Evolutionary conservation across 2,888 invertebrate species (phyloP).

Genomic region (Melanostoma mellinum): DNA sequence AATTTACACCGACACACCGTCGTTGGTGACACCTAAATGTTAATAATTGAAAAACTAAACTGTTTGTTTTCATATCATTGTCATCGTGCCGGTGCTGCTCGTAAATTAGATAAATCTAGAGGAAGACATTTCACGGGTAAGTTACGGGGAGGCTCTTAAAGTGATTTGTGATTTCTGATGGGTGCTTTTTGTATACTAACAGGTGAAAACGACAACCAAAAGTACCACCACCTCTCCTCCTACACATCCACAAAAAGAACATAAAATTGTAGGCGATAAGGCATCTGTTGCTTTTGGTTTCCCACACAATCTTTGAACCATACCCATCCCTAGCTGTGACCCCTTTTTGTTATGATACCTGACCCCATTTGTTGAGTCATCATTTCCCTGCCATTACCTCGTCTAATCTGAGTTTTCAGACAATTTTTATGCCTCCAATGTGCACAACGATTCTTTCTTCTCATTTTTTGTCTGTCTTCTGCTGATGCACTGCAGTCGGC

Average conservation of each 20-base stretch:
- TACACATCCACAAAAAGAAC: no score
- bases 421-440: conserved; percentile 11
- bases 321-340: not conserved
- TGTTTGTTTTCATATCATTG: conserved; percentile 30
- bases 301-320: not conserved
- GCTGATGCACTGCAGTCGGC: not conserved
- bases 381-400: conserved; percentile 12
- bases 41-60: conserved; percentile 56
- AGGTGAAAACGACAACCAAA: no score
- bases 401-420: conserved; percentile 26
- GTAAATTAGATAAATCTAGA: conserved; percentile 29
- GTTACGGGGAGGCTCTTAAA: no score
- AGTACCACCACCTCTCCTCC: no score
- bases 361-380: conserved; percentile 25
- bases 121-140: not conserved
- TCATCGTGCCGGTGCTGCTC: conserved; percentile 14
- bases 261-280: no score
- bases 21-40: conserved; percentile 43
- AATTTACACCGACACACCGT: conserved; percentile 10
- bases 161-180: no score
- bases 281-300: not conserved
- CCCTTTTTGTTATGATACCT: not conserved
- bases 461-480: not conserved
- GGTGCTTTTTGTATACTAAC: no score
- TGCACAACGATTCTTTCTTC: no score